Base-by-base conservation (phyloP, 2,797 vertebrate species). In the Enoplosus armatus region DNA sequence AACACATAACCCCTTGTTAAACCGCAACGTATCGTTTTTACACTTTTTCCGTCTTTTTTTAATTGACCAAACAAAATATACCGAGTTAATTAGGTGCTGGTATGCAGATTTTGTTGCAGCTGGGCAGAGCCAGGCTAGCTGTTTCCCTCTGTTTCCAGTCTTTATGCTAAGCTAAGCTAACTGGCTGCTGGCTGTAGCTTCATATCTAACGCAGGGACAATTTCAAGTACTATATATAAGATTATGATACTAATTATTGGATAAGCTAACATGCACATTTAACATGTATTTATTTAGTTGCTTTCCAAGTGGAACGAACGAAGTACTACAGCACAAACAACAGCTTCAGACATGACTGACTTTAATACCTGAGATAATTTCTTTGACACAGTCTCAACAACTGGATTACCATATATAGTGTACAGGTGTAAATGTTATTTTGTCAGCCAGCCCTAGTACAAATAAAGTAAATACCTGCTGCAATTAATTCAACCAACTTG, bases 121-220 rank as follows among this genome's bases (percentile, higher is more conserved):
- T 56, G 27, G 31, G 48, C 2, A 62, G 14, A 24, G 33, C 29
- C n/a, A n/a, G 5, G 27, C 37, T 8, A 27, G 24, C 27, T 20
- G 18, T 35, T 55, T 48, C 5, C 35, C 6, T 20, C 33, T 0
- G 16, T 35, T 77, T 76, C 26, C 6, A 47, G 6, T 51, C 15
- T 61, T 33, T 54, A 68, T 58, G 47, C 54, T 65, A 56, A 65
- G 37, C 39, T 69, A 77, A 35, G 53, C n/a, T 59, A 61, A 56
- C 53, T 14, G 26, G 3, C 59, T 31, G 7, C 6, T 35, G 37
- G 26, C 35, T 63, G 26, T 61, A 26, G 68, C 33, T 61, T 35
- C 16, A 27, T n/a, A 26, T n/a, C n/a, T n/a, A n/a, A n/a, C n/a
- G n/a, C n/a, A n/a, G n/a, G n/a, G n/a, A n/a, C n/a, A n/a, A n/a